Percentiles rank a stretch among this genome's conserved stretches.
Evolutionary conservation across 1,140 invertebrate genomes (phyloP).

Genomic region (Diabrotica virgifera): DNA sequence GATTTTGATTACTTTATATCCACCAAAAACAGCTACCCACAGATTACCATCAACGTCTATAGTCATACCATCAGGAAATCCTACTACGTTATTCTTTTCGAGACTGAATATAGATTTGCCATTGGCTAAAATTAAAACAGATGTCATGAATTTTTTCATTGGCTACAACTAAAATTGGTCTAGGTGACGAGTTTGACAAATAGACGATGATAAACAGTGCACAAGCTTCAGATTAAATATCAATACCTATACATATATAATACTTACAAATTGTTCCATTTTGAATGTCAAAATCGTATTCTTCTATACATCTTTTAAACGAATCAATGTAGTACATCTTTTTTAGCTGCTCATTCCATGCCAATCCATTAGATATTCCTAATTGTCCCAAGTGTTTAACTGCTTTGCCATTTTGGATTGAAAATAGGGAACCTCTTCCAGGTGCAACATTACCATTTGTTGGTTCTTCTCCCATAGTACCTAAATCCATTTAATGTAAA

Average conservation of each 20-base stretch:
- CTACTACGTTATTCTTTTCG: slow-evolving; percentile 24
- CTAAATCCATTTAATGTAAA: slow-evolving; percentile 11
- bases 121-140: slow-evolving; percentile 34
- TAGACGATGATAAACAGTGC: no score
- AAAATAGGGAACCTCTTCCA: slow-evolving; percentile 33
- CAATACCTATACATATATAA: not conserved
- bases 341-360: slow-evolving; percentile 67
- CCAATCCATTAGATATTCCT: slow-evolving; percentile 76
- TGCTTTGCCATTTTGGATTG: slow-evolving; percentile 22
- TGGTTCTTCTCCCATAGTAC: slow-evolving; percentile 35
- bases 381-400: slow-evolving; percentile 50
- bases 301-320: slow-evolving; percentile 58
- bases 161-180: no score
- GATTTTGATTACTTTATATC: slow-evolving; percentile 41
- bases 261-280: slow-evolving; percentile 64
- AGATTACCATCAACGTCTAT: slow-evolving; percentile 63
- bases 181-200: no score
- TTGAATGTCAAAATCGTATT: slow-evolving; percentile 71
- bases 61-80: slow-evolving; percentile 13
- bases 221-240: not conserved
- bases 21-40: slow-evolving; percentile 60
- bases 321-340: slow-evolving; percentile 77
- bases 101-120: slow-evolving; percentile 34
- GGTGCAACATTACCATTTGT: slow-evolving; percentile 20
- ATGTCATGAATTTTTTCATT: slow-evolving; percentile 7